Conservation (phyloP, 2,888 invertebrate species). For the Trissonchulus sp. region DNA sequence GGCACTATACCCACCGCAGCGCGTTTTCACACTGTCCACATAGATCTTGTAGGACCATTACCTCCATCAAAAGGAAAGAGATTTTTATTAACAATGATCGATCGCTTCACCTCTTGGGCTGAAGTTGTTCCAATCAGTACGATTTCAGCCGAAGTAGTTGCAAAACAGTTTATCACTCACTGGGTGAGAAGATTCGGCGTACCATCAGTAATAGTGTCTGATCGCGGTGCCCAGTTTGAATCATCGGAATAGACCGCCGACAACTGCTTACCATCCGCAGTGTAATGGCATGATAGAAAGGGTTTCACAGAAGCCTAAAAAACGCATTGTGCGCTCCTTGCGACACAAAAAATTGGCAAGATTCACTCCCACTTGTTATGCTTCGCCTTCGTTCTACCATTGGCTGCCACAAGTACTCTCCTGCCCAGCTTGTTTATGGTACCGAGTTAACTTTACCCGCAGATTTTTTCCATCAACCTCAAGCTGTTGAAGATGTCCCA, state of each 20-base stretch:
- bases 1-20: background rate
- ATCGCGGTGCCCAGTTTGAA: conserved; percentile 15
- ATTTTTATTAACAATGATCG: conserved; percentile 8
- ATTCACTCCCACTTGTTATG: too few species aligned
- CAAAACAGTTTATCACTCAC: background rate
- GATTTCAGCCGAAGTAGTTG: conserved; percentile 5
- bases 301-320: too few species aligned
- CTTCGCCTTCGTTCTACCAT: too few species aligned
- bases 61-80: background rate
- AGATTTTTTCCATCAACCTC: too few species aligned
- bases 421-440: too few species aligned
- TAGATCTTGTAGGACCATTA: conserved; percentile 12
- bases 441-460: too few species aligned
- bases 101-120: conserved; percentile 1
- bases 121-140: conserved; percentile 1
- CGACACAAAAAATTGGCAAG: too few species aligned
- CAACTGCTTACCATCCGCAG: too few species aligned
- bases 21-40: conserved; percentile 16
- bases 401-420: too few species aligned
- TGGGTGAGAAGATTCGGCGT: conserved; percentile 16
- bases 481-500: too few species aligned
- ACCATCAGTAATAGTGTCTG: background rate
- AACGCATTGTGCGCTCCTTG: too few species aligned
- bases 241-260: conserved; percentile 8
- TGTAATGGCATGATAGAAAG: too few species aligned